A percentile compares a stretch with the other conserved stretches of the same genome.
Evolutionary conservation across 2,113 vertebrate genomes (phyloP).

Genomic region (Thalassarche chlororhynchos): DNA sequence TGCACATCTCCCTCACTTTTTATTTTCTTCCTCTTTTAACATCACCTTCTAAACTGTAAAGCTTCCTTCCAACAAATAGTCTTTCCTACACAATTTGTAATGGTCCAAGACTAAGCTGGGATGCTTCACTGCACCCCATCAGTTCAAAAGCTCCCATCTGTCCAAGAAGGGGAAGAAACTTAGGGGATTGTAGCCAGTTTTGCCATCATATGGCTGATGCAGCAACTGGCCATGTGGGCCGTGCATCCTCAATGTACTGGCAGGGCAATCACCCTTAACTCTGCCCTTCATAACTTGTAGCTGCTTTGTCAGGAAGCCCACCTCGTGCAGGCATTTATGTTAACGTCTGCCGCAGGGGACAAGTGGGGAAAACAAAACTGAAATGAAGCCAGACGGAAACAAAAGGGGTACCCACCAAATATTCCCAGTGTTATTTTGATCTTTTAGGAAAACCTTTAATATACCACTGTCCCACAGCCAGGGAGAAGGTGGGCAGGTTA

Average conservation of each 20-base stretch:
- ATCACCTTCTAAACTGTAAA: neutral
- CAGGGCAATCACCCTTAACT: neutral
- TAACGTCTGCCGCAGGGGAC: neutral
- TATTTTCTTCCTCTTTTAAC: neutral
- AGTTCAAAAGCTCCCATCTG: constrained; percentile 5
- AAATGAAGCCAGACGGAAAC: neutral
- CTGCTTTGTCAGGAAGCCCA: neutral
- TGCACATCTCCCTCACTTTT: neutral
- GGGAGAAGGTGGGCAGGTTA: neutral
- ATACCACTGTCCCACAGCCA: neutral
- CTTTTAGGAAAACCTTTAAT: neutral
- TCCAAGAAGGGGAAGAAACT: neutral
- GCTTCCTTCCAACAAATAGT: neutral
- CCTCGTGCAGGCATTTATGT: neutral
- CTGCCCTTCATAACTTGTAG: neutral
- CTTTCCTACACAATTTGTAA: neutral
- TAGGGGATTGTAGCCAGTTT: neutral
- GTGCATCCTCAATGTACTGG: neutral
- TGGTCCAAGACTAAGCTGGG: neutral
- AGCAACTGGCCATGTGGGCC: neutral
- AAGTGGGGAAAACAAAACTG: neutral
- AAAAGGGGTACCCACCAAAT: neutral
- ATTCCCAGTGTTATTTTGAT: neutral
- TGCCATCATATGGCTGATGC: neutral
- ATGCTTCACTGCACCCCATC: neutral